A percentile compares a stretch with the other conserved stretches of the same genome.
These are phyloP conservation scores for Diplolepis rosae DNA, from an alignment of 2,888 invertebrate genomes.

Conservation along the genomic window DNA sequence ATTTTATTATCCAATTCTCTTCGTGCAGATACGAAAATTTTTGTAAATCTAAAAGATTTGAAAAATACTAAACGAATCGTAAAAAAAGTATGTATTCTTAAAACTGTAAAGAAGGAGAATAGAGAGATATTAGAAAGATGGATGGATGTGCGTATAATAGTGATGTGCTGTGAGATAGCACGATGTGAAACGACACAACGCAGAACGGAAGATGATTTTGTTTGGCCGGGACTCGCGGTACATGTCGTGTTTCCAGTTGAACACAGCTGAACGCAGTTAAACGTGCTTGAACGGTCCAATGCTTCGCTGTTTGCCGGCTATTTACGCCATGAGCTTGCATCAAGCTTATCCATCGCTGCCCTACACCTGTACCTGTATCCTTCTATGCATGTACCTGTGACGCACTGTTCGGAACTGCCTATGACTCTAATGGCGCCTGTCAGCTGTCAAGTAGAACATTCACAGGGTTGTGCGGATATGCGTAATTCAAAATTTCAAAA, in stretches of 20 bases:
- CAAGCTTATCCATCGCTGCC: slow-evolving; percentile 46
- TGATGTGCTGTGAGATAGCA: slow-evolving; percentile 33
- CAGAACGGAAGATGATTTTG: slow-evolving; percentile 34
- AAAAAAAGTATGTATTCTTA: no score
- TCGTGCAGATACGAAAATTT: no score
- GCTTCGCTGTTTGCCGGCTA: slow-evolving; percentile 60
- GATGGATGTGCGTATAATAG: slow-evolving; percentile 34
- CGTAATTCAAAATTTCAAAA: no score
- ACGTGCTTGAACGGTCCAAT: slow-evolving; percentile 61
- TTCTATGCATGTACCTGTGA: slow-evolving; percentile 34
- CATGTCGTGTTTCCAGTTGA: slow-evolving; percentile 60
- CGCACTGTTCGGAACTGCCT: no score
- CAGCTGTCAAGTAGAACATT: no score
- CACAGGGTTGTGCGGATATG: no score
- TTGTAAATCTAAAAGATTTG: no score
- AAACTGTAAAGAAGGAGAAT: not conserved
- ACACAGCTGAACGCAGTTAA: no score
- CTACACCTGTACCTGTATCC: slow-evolving; percentile 42
- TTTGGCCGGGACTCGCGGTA: slow-evolving; percentile 53
- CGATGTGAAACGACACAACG: slow-evolving; percentile 20
- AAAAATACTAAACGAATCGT: no score
- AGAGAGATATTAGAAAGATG: slow-evolving; percentile 27
- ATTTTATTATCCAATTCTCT: no score
- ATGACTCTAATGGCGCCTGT: no score
- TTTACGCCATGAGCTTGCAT: slow-evolving; percentile 52